Conservation (phyloP, 2,888 invertebrate species). For the Cloeon dipterum region DNA sequence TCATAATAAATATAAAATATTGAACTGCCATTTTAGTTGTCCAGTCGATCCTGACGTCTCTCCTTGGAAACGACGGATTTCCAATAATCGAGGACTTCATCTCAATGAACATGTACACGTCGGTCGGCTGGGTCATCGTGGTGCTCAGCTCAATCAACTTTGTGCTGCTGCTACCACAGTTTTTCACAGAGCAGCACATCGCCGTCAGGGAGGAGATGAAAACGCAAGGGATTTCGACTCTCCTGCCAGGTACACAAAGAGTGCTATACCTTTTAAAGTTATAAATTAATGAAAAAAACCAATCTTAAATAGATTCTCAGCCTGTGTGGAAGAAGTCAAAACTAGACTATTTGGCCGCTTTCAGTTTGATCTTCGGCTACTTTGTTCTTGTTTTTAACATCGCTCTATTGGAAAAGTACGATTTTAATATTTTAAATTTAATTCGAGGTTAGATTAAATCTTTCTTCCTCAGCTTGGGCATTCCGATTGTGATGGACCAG, state of each 20-base stretch:
- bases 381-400: constrained; percentile 72
- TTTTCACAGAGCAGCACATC: constrained; percentile 52
- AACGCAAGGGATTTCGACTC: constrained; percentile 43
- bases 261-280: no score
- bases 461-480: constrained; percentile 33
- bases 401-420: constrained; percentile 61
- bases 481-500: constrained; percentile 70
- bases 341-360: constrained; percentile 51
- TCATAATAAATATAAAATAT: no score
- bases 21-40: no score
- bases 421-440: no score
- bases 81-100: constrained; percentile 25
- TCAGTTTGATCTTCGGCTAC: constrained; percentile 58
- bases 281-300: no score
- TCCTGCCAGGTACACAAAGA: no score
- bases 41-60: constrained; percentile 56
- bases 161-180: constrained; percentile 43
- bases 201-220: constrained; percentile 60
- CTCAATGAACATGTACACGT: constrained; percentile 67
- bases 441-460: background rate
- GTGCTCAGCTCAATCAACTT: constrained; percentile 48
- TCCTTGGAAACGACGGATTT: constrained; percentile 43
- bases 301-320: constrained; percentile 53
- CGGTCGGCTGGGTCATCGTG: constrained; percentile 67
- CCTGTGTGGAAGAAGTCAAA: constrained; percentile 39